Conservation (phyloP, 2,797 vertebrate species). For the Spinus olivaceus region DNA sequence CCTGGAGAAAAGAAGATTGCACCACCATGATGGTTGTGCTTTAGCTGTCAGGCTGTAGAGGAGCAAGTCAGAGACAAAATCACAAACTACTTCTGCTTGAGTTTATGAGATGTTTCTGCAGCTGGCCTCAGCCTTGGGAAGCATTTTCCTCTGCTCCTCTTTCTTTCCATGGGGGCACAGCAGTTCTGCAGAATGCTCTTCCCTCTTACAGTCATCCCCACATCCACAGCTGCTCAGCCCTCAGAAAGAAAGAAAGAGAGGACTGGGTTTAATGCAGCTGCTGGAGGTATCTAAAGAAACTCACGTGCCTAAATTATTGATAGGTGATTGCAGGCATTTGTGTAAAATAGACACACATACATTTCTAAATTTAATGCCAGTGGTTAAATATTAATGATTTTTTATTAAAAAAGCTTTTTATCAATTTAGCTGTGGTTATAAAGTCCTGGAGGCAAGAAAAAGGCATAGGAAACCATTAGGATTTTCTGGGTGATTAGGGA, state of each 20-base stretch:
- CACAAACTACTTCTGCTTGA: neutral
- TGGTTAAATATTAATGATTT: neutral
- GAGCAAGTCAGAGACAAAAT: neutral
- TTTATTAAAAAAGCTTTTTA: neutral
- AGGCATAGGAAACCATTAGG: neutral
- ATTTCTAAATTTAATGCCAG: neutral
- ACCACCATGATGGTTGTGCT: fast-evolving
- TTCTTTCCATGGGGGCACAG: fast-evolving
- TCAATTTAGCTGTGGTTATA: neutral
- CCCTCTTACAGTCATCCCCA: neutral
- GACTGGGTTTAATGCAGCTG: neutral
- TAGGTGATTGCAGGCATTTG: neutral
- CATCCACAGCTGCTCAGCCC: neutral
- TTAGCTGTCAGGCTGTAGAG: neutral
- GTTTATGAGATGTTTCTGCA: neutral
- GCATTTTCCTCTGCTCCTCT: neutral
- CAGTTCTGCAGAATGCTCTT: neutral
- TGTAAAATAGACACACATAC: neutral
- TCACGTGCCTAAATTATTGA: neutral
- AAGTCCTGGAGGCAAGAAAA: neutral
- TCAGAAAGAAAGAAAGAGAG: neutral
- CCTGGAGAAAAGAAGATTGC: neutral
- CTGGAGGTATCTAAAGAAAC: neutral
- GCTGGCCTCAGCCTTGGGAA: neutral
- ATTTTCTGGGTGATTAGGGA: neutral